Evolutionary conservation across 2,888 invertebrate species (phyloP).

Genomic region (Parnassius glacialis): DNA sequence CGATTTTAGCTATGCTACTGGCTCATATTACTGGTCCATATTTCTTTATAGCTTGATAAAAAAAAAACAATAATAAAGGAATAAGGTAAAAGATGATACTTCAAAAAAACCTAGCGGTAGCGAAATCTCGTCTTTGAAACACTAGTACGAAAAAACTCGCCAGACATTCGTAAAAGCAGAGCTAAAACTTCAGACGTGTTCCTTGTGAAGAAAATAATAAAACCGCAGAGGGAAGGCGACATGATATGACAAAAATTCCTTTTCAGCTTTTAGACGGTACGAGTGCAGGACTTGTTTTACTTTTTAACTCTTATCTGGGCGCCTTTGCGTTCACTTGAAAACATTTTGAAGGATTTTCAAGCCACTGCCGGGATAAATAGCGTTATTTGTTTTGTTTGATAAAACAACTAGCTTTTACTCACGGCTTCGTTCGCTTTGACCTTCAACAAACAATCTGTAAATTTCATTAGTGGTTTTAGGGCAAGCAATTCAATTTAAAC

Average conservation of each 20-base stretch:
- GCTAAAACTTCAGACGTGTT: conserved; percentile 23
- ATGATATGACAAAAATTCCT: conserved; percentile 24
- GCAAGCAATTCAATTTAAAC: too few relatives aligned
- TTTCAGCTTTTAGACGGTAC: conserved; percentile 25
- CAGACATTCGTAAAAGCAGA: conserved; percentile 13
- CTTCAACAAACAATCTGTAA: too few relatives aligned
- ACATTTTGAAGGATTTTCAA: conserved; percentile 15
- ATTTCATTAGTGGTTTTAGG: too few relatives aligned
- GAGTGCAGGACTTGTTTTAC: conserved; percentile 13
- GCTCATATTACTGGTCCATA: too few relatives aligned
- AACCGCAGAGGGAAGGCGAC: conserved; percentile 22
- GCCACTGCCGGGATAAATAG: conserved; percentile 1
- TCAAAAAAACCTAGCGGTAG: neutral
- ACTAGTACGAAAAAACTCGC: conserved; percentile 3
- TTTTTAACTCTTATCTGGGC: conserved; percentile 18
- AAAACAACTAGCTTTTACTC: too few relatives aligned
- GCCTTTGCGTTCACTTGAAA: conserved; percentile 17
- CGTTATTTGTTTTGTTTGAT: neutral
- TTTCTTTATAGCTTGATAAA: neutral
- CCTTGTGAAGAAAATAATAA: conserved; percentile 20
- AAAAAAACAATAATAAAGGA: neutral
- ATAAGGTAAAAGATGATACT: neutral
- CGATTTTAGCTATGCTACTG: too few relatives aligned
- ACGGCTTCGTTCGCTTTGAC: too few relatives aligned
- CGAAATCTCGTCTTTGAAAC: neutral